Conservation (phyloP, 2,797 vertebrate genomes). For the Neosilurus hyrtlii region DNA sequence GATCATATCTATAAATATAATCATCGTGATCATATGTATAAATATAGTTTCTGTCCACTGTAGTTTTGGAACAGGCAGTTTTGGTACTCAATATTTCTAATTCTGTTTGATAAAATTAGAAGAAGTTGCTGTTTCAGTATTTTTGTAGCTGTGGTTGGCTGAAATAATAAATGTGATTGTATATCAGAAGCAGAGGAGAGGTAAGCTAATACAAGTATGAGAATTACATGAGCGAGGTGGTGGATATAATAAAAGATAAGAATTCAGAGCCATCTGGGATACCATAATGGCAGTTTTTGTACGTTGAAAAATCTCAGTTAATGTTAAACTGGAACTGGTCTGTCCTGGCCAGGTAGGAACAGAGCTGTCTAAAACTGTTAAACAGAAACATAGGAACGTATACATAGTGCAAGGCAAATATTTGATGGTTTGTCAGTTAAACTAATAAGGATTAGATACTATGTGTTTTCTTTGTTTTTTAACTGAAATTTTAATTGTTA, state of each 20-base stretch:
- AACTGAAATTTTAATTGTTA: too few relatives aligned
- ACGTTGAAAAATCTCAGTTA: neutral
- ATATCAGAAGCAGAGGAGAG: neutral
- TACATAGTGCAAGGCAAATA: neutral
- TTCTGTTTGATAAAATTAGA: neutral
- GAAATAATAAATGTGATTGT: neutral
- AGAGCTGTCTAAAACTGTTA: neutral
- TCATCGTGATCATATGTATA: too few relatives aligned
- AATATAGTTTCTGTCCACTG: too few relatives aligned
- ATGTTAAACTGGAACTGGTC: neutral
- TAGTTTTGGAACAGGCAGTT: neutral
- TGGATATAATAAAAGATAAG: neutral
- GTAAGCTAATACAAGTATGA: too few relatives aligned
- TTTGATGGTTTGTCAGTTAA: neutral
- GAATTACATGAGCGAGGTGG: neutral
- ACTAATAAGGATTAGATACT: neutral
- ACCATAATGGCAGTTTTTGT: neutral
- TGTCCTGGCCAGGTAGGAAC: neutral
- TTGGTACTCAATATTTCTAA: neutral
- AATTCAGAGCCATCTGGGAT: neutral
- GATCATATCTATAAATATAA: too few relatives aligned
- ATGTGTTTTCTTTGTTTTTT: too few relatives aligned
- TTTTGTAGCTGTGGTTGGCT: neutral
- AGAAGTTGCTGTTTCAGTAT: neutral
- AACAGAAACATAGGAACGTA: neutral